Evolutionary conservation across 2,113 vertebrate genomes (phyloP), one percentile per base, ranked within the genome.

Genomic region (Strix uralensis): DNA sequence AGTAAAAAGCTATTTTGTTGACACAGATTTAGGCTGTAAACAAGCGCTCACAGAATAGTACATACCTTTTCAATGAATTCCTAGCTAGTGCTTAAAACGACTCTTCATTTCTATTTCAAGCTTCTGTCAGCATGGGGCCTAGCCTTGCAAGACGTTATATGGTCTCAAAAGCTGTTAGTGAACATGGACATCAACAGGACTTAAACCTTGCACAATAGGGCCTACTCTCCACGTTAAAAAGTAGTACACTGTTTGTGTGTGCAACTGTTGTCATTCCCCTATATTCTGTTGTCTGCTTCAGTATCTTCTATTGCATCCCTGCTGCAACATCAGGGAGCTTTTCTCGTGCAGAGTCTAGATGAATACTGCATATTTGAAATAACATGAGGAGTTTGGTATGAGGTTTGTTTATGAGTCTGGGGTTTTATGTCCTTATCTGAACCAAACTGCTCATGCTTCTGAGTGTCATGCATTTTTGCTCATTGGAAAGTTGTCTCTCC

Each of bases 381-480:
- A 77, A 58, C n/a, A 8, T 5, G 23, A 88, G 42, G 30, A 81
- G 44, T 80, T 87, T 96, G 92, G 89, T 91, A 92, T 61, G 42
- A 81, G 15, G 13, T 26, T 85, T 95, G 73, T 81, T 91, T 95
- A 92, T 30, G 36, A 69, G 65, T 72, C 69, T 59, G 52, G 70
- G 71, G 61, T 80, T 92, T 80, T 25, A 40, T 91, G 93, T 88
- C 93, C 91, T 87, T 87, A 87, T 94, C 93, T 79, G 92, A 96
- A 96, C 91, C 47, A 82, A 91, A 29, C 40, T 61, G 27, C 70
- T 95, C 42, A 13, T 3, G 61, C 70, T 85, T 92, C 55, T 26
- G 34, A 83, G 46, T 3, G 0, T 59, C 52, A 54, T 2, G 0
- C 29, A 3, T 29, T 71, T 70, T 6, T 81, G 22, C 40, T 92